Conservation (phyloP, 2,797 vertebrate species). For the Squalus acanthias region DNA sequence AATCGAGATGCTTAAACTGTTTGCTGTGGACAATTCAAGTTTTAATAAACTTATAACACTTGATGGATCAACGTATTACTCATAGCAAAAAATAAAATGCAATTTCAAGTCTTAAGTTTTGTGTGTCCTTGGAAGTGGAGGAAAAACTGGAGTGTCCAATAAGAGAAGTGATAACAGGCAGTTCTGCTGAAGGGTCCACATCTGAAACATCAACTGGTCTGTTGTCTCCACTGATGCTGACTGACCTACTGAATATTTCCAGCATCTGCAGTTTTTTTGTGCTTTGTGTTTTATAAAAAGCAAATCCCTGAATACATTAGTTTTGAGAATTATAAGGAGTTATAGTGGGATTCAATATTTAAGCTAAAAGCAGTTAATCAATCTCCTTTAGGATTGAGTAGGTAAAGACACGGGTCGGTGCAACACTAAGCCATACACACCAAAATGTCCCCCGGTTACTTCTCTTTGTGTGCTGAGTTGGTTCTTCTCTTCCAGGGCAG, state of each 20-base stretch:
- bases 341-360: background rate
- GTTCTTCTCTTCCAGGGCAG: background rate
- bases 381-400: background rate
- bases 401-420: background rate
- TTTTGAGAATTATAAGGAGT: background rate
- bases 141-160: background rate
- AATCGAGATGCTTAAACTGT: constrained; percentile 80
- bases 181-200: background rate
- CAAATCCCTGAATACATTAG: background rate
- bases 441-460: background rate
- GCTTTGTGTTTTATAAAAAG: background rate
- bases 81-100: constrained; percentile 10
- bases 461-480: background rate
- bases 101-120: background rate
- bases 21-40: constrained; percentile 56
- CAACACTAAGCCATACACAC: background rate
- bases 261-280: background rate
- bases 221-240: background rate
- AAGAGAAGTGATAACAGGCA: background rate
- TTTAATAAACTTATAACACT: constrained; percentile 49
- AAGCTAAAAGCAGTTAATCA: background rate
- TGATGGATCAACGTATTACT: background rate
- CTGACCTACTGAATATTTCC: background rate
- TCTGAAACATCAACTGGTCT: background rate
- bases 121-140: background rate